Evolutionary conservation across 2,797 vertebrate species (phyloP), one percentile per base, ranked within the genome.

Genomic region (Choloepus didactylus): DNA sequence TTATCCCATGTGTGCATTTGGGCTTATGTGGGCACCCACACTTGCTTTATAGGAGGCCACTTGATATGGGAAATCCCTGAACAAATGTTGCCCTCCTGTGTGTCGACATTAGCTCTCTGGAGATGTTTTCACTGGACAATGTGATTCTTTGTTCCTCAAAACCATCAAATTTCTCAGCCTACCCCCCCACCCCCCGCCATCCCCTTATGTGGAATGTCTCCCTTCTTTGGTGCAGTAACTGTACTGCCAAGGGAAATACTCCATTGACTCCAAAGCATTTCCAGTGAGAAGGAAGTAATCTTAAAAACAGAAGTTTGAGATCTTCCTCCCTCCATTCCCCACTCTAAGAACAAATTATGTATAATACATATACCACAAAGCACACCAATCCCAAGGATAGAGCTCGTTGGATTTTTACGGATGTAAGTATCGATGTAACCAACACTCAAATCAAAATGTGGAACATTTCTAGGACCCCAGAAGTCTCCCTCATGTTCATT

Each of bases 191-290:
- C 85, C 86, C 54, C 67, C 70, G 90, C 95, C 87, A 66, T 67
- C 73, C 35, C 35, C 35, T 35, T 35, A 35, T 21, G 69, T 72
- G 72, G 91, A 77, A 41, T 49, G 95, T 23, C n/a, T 95, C 64
- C 64, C 51, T 91, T 82, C 90, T 2, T 15, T 87, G 84, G 83
- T 92, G 41, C n/a, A 54, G 12, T 73, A 67, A 90, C 31, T 64
- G 75, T 92, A 75, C 54, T 88, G 89, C 62, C 80, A 90, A 97
- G 16, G 93, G 85, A 96, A 82, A 87, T 56, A 80, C 21, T 18
- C n/a, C 31, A 54, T 29, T 54, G 89, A 95, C 95, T 94, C 51
- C 69, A 73, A 88, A 86, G 19, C 64, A 27, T 41, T 7, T 9
- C 84, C 81, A 86, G 44, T 38, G 38, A 83, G 25, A 83, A 86